Conservation (phyloP, 2,113 vertebrate genomes). For the Leiothrix lutea region DNA sequence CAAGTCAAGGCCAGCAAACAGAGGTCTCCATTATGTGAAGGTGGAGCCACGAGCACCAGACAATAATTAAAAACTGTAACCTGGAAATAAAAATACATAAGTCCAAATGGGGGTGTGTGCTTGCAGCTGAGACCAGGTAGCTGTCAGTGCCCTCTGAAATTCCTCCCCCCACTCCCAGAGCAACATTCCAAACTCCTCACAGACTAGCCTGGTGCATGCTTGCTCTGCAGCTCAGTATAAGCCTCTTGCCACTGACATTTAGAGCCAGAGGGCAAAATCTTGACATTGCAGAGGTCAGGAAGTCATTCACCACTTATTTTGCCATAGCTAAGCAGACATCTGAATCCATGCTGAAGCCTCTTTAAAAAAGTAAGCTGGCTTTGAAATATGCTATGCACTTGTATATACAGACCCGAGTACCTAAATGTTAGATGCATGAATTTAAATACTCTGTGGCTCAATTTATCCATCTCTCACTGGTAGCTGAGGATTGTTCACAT, state of each 20-base stretch:
- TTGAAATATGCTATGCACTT: background rate
- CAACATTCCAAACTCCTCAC: background rate
- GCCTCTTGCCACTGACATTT: background rate
- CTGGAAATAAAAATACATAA: background rate
- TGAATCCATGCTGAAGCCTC: background rate
- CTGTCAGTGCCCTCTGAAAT: background rate
- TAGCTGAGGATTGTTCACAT: background rate
- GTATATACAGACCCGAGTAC: accelerated
- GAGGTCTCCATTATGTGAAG: background rate
- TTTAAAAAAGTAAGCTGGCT: background rate
- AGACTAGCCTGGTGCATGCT: background rate
- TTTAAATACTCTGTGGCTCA: background rate
- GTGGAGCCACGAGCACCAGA: background rate
- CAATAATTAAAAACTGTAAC: background rate
- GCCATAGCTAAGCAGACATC: background rate
- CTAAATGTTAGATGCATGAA: background rate
- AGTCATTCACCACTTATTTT: background rate
- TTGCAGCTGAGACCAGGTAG: background rate
- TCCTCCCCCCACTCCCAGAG: background rate
- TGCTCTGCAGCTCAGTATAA: background rate
- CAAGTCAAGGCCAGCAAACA: background rate
- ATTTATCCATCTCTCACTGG: background rate
- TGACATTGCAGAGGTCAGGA: background rate
- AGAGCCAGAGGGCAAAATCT: background rate
- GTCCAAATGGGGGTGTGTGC: background rate